These are phyloP conservation scores for Gallinago media DNA, from an alignment of 2,113 vertebrate genomes.

Conservation along the genomic window DNA sequence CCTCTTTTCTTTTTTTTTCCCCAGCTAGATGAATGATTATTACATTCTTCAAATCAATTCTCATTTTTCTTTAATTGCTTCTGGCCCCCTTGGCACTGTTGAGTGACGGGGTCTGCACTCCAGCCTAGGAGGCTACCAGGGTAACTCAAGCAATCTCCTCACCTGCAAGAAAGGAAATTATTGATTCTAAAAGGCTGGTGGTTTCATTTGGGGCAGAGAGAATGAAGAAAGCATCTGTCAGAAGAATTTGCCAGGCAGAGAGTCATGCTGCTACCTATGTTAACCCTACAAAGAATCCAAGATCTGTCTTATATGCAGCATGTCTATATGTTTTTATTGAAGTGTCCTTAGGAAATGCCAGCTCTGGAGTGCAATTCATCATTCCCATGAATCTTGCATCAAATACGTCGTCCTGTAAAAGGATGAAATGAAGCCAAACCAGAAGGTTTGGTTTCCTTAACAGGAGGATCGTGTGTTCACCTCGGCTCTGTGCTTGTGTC, in stretches of 20 bases:
- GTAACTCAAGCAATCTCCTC: background rate
- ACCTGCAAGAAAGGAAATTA: background rate
- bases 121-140: background rate
- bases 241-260: conserved; percentile 1
- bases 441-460: background rate
- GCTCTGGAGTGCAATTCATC: background rate
- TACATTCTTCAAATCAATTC: conserved; percentile 44
- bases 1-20: too few relatives aligned
- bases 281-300: background rate
- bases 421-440: background rate
- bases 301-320: background rate
- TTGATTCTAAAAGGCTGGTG: conserved; percentile 1
- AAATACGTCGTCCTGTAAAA: background rate
- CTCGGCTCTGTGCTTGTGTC: background rate
- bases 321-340: background rate
- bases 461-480: background rate
- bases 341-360: background rate
- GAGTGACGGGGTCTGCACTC: background rate
- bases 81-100: background rate
- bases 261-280: background rate
- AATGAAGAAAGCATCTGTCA: background rate
- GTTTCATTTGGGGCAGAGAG: background rate
- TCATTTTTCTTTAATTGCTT: conserved; percentile 56
- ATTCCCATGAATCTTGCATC: background rate
- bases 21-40: background rate